A percentile compares a stretch with the other conserved stretches of the same genome.
phyloP scores from a whole-genome alignment of 2,797 vertebrate genomes.

The Myiothlypis coronata region DNA sequence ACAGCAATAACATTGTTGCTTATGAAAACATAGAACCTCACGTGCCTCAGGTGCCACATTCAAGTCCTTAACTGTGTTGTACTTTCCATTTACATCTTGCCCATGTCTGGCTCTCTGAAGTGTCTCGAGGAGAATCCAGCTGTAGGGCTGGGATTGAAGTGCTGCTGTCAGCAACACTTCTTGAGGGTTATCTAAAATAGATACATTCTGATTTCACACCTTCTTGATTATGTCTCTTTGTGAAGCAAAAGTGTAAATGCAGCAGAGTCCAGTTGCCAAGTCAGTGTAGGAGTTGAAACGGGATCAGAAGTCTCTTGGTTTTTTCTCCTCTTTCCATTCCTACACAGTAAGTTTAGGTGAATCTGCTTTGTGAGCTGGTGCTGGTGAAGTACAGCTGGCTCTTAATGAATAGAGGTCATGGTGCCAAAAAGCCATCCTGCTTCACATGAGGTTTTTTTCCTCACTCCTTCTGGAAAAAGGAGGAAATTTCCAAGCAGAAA shows the following conservation, averaged over 20 bases:
- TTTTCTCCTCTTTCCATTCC: background rate
- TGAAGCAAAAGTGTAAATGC: background rate
- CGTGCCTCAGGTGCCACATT: background rate
- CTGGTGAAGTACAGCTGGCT: conserved; percentile 8
- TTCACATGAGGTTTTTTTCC: background rate
- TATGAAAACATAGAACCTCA: background rate
- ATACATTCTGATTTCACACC: background rate
- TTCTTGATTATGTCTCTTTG: background rate
- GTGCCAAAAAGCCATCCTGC: conserved; percentile 26
- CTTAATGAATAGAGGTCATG: conserved; percentile 12
- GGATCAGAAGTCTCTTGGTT: background rate
- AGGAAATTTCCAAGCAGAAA: conserved; percentile 38
- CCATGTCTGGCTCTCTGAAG: background rate
- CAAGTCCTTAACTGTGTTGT: background rate
- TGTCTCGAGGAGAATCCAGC: background rate
- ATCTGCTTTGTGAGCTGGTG: background rate
- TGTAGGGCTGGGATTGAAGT: background rate
- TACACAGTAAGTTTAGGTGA: background rate
- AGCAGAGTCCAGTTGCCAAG: background rate
- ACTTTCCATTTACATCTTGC: background rate
- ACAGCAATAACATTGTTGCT: background rate
- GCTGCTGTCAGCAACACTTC: background rate
- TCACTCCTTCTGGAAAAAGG: conserved; percentile 14
- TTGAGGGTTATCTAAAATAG: background rate
- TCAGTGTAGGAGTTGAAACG: background rate